phyloP scores from a whole-genome alignment of 2,888 invertebrate genomes.

The Lathronympha strigana region DNA sequence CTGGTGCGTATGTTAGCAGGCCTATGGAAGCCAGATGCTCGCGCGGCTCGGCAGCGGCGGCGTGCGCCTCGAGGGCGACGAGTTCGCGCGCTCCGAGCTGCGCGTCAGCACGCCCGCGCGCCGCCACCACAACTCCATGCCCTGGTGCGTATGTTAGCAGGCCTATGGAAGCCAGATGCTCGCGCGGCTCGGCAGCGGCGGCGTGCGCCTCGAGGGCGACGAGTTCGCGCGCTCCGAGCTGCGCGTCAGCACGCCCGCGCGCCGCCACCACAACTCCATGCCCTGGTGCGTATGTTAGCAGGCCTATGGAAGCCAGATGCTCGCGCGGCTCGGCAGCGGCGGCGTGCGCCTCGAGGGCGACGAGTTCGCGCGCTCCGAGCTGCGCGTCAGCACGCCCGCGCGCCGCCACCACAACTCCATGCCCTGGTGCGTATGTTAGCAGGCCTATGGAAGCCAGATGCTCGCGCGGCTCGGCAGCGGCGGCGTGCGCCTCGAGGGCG shows the following conservation, averaged over 20 bases:
- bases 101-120: conserved; percentile 89
- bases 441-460: no score
- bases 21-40: conserved; percentile 86
- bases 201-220: conserved; percentile 86
- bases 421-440: conserved; percentile 63
- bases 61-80: conserved; percentile 86
- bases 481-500: conserved; percentile 86
- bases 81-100: conserved; percentile 88
- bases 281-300: conserved; percentile 60
- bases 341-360: conserved; percentile 86
- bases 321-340: conserved; percentile 85
- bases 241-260: conserved; percentile 89
- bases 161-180: conserved; percentile 86
- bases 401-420: conserved; percentile 78
- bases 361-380: conserved; percentile 88
- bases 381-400: conserved; percentile 90
- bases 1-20: conserved; percentile 63
- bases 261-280: conserved; percentile 75
- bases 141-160: conserved; percentile 59
- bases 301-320: conserved; percentile 85
- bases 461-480: conserved; percentile 84
- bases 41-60: conserved; percentile 85
- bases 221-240: conserved; percentile 89
- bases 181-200: conserved; percentile 85
- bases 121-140: conserved; percentile 75